These are phyloP conservation scores for Erynnis tages DNA, from an alignment of 2,888 invertebrate genomes.

Conservation along the genomic window DNA sequence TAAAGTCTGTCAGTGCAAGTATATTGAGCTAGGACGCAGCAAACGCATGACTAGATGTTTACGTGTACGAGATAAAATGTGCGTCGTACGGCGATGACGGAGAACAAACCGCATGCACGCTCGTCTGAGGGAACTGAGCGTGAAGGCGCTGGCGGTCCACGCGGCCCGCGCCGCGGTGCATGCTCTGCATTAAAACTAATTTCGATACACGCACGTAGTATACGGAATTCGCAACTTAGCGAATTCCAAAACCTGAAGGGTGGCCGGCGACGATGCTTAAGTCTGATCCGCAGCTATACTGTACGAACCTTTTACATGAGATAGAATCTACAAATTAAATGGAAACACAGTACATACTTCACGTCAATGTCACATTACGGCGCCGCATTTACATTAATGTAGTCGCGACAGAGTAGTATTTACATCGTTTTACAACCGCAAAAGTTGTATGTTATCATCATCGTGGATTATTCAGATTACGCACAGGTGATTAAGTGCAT, in stretches of 20 bases:
- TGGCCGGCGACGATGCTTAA: constrained; percentile 37
- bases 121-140: constrained; percentile 60
- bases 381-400: constrained; percentile 16
- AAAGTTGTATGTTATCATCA: background rate
- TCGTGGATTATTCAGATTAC: too few relatives aligned
- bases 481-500: too few relatives aligned
- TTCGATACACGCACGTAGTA: constrained; percentile 72
- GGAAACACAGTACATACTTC: constrained; percentile 13
- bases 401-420: constrained; percentile 12
- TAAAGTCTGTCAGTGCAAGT: constrained; percentile 43
- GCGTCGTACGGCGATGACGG: constrained; percentile 45
- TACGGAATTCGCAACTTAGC: constrained; percentile 70
- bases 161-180: constrained; percentile 54
- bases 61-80: constrained; percentile 52
- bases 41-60: constrained; percentile 47
- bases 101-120: constrained; percentile 54
- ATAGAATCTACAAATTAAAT: constrained; percentile 15
- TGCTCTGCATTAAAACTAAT: constrained; percentile 49
- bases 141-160: constrained; percentile 38
- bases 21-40: constrained; percentile 39
- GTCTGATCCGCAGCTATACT: constrained; percentile 6
- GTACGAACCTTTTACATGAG: constrained; percentile 9
- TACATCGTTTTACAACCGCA: constrained; percentile 6
- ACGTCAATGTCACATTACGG: constrained; percentile 16
- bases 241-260: constrained; percentile 52